Evolutionary conservation across 2,113 vertebrate genomes (phyloP), one percentile per base, ranked within the genome.

Genomic region (Colossoma macropomum): DNA sequence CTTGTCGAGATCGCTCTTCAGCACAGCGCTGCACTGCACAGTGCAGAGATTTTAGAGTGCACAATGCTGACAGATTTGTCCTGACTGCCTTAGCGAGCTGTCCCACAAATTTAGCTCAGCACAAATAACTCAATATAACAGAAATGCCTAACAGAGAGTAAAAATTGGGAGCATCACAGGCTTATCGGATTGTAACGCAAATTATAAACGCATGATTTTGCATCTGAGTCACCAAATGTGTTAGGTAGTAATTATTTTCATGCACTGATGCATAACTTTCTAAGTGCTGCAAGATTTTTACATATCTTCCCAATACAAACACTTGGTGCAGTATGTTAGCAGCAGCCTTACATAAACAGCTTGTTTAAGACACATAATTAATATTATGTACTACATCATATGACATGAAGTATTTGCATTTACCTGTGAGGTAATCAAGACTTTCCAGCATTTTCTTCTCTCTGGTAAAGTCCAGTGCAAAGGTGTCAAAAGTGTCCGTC

Each of bases 361-460:
- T 11, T 45, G 9, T 11, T 45, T 52, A 19, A 52, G 1, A 52
- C 50, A 52, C 1, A 52, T 17, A 52, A 2, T 52, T 3, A 17
- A 52, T 19, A 17, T 45, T 9, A 45, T 45, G 41, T 11, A 11
- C 10, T 1, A 19, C 2, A 19, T 52, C 15, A 52, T 52, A 52
- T 52, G 50, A 54, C 16, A 28, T 13, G 21, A 28, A 10, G 32
- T 12, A 50, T 8, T 28, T 63, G 19, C 19, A 71, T 80, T 89
- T 92, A 99, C 98, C 97, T 95, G 98, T 99, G 85, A 99, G 97
- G 89, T 99, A 99, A 94, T 99, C 98, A 93, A 99, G 94, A 87
- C 94, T 96, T 93, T 99, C 98, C 80, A 99, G 92, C 92, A 99
- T 93, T 89, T 99, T 99, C 94, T 99, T 99, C 92, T 99, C 98